Conservation (phyloP, 37 sponge, comb jelly and placozoan genomes). For the Corticium candelabrum region DNA sequence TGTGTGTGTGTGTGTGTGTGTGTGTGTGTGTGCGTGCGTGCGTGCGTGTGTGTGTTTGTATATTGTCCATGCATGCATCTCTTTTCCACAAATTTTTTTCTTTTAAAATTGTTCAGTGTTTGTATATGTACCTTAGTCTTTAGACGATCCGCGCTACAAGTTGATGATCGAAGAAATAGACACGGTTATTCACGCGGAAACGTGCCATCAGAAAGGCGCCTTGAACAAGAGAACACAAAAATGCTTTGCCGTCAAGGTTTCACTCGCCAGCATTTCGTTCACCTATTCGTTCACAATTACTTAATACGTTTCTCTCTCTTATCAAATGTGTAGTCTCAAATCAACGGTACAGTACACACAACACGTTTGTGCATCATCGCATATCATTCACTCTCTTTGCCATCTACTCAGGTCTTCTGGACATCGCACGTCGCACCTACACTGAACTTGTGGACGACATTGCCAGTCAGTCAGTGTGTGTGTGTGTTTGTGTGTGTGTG, state of each 20-base stretch:
- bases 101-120: background rate
- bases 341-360: background rate
- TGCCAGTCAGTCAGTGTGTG: slow-evolving; percentile 48
- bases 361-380: background rate
- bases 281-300: no score
- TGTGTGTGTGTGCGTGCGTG: background rate
- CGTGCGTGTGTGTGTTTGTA: background rate
- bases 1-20: slow-evolving; percentile 1
- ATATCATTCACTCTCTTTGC: background rate
- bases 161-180: slow-evolving; percentile 48
- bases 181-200: slow-evolving; percentile 83
- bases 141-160: slow-evolving; percentile 62
- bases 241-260: slow-evolving; percentile 92
- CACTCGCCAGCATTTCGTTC: no score
- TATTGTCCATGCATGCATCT: no score
- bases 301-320: no score
- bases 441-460: slow-evolving; percentile 92
- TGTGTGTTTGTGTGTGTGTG: no score
- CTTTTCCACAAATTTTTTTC: no score
- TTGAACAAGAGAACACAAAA: slow-evolving; percentile 95
- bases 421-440: slow-evolving; percentile 87
- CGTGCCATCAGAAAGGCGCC: slow-evolving; percentile 84
- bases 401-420: slow-evolving; percentile 60
- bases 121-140: slow-evolving; percentile 23
- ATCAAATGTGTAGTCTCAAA: no score